Conservation (phyloP, 1,140 invertebrate species). For the Galleria mellonella region DNA sequence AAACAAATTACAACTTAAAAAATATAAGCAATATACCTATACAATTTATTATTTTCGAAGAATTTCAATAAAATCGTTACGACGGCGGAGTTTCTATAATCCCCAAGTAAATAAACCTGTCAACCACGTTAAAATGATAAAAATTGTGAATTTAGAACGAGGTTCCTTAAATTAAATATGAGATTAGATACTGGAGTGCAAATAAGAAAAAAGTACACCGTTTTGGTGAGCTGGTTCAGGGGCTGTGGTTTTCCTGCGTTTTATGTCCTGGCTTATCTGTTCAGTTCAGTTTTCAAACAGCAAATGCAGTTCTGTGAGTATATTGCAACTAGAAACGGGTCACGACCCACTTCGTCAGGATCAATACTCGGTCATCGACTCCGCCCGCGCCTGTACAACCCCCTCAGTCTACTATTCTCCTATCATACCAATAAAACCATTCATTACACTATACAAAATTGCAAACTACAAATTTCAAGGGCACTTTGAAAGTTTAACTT, state of each 20-base stretch:
- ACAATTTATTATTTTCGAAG: no score
- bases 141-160: no score
- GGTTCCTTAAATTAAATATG: no score
- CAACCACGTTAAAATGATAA: no score
- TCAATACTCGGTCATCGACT: constrained; percentile 73
- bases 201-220: no score
- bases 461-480: neutral
- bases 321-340: constrained; percentile 61
- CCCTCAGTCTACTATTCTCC: constrained; percentile 24
- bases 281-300: constrained; percentile 5
- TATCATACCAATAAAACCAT: constrained; percentile 19
- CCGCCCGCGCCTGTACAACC: constrained; percentile 41
- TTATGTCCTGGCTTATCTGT: neutral
- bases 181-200: no score
- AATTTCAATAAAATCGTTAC: no score
- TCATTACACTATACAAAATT: constrained; percentile 7
- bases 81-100: no score
- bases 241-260: no score
- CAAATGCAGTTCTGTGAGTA: constrained; percentile 32
- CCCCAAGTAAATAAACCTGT: neutral
- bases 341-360: constrained; percentile 62
- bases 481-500: neutral
- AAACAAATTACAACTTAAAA: no score
- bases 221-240: no score
- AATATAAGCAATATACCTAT: no score